A percentile compares a stretch with the other conserved stretches of the same genome.
These are phyloP conservation scores for Macrosiphum euphorbiae DNA, from an alignment of 2,888 invertebrate species.

Conservation along the genomic window DNA sequence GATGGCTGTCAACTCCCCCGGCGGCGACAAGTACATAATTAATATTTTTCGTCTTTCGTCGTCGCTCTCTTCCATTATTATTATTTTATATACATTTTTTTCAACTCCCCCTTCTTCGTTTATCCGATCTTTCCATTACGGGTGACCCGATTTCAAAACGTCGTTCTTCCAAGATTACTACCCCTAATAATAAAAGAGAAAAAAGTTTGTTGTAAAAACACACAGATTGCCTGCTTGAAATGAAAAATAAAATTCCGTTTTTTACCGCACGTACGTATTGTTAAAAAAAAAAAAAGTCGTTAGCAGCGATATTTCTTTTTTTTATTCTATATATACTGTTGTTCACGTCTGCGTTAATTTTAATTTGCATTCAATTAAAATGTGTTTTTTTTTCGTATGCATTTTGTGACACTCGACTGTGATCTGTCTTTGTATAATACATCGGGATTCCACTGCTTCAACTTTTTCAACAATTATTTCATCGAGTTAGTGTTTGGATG, in stretches of 20 bases:
- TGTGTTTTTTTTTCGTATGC: not conserved
- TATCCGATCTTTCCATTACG: constrained; percentile 31
- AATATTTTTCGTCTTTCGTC: constrained; percentile 49
- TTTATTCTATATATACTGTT: not conserved
- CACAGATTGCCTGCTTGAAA: constrained; percentile 12
- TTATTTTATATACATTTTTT: constrained; percentile 1
- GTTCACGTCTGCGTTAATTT: constrained; percentile 33
- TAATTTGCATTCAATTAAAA: constrained; percentile 38
- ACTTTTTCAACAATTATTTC: not conserved
- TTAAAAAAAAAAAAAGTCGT: not conserved
- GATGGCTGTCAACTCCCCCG: constrained; percentile 43
- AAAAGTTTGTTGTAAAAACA: constrained; percentile 38
- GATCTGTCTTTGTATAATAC: not conserved
- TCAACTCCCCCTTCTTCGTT: not conserved
- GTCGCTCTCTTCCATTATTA: not conserved
- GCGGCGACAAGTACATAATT: constrained; percentile 51
- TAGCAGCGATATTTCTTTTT: not conserved
- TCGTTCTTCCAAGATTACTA: constrained; percentile 32
- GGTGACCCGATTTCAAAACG: constrained; percentile 46
- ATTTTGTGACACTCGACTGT: not conserved
- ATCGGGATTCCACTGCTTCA: not conserved
- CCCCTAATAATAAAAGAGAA: constrained; percentile 19
- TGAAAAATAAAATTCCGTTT: not conserved
- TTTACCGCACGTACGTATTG: not conserved
- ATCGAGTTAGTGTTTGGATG: not conserved